Evolutionary conservation across 2,888 invertebrate species (phyloP).

Genomic region (Colletes collaris): DNA sequence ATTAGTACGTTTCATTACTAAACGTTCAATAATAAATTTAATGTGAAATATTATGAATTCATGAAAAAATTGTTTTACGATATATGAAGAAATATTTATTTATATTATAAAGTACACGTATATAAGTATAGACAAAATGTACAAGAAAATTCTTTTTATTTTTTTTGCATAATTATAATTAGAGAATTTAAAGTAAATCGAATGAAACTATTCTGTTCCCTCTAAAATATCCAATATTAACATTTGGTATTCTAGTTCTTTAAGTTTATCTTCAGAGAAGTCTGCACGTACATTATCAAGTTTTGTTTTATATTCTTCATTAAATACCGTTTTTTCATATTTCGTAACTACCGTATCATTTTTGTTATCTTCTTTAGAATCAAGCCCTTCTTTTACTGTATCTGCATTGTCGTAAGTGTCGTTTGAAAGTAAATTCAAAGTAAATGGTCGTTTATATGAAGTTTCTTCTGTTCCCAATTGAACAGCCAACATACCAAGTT

Average conservation of each 20-base stretch:
- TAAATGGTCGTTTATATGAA: conserved; percentile 70
- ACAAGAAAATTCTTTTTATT: conserved; percentile 25
- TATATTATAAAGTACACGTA: conserved; percentile 18
- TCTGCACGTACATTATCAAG: conserved; percentile 73
- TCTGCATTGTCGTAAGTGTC: conserved; percentile 59
- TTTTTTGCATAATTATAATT: conserved; percentile 14
- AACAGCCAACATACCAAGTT: conserved; percentile 75
- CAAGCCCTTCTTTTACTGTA: conserved; percentile 40
- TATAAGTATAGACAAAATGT: conserved; percentile 43
- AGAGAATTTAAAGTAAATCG: neutral
- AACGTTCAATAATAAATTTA: neutral
- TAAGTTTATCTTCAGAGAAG: conserved; percentile 68
- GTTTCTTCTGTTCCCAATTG: conserved; percentile 76
- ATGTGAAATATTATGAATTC: too few species aligned
- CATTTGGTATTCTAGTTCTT: conserved; percentile 65
- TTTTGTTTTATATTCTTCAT: conserved; percentile 68
- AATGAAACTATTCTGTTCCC: conserved; percentile 65
- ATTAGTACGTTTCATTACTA: neutral
- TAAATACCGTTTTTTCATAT: conserved; percentile 54
- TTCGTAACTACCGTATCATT: conserved; percentile 21
- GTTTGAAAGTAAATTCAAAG: conserved; percentile 68
- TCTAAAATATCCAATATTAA: conserved; percentile 77
- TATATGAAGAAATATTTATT: conserved; percentile 25
- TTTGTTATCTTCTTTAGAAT: conserved; percentile 28
- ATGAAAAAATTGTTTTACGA: neutral